Evolutionary conservation across 2,888 invertebrate genomes (phyloP), one percentile per base, ranked within the genome.

Genomic region (Hemithea aestivaria): DNA sequence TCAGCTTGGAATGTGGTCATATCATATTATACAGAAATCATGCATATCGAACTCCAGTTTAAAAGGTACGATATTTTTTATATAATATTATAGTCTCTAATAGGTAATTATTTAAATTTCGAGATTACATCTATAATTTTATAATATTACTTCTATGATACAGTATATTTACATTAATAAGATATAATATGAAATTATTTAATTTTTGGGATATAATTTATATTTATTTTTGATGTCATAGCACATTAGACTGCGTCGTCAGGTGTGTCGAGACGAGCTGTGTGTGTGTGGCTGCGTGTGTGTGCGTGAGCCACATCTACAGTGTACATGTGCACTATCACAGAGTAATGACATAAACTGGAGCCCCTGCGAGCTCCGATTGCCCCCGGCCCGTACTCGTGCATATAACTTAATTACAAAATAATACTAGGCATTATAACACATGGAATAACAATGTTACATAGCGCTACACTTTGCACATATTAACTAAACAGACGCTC

Each of bases 311-410:
- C 69, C 77, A 73, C 67, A 73, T 65, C 62, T 50, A 58, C 16
- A 16, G 16, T 16, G 5, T 53, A 67, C 31, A 72, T 74, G 83
- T 78, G 83, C 83, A 74, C 72, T 87, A 87, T 87, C 87, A 87
- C 87, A 87, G 87, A 85, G 84, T 84, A 82, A 42, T 80, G 85
- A 85, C 84, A 81, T 83, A 73, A 76, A 80, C 74, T 70, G 82
- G 85, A 77, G 73, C 80, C 69, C 79, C 45, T 42, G 46, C 40
- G 67, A 74, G 73, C 75, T 66, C 78, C 84, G 73, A 87, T 85
- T 87, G 85, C 85, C 85, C 82, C 87, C 69, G 81, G 82, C 87
- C 85, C 85, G 81, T 81, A 81, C 77, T 80, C 83, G 67, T 78
- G 78, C 70, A 71, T 73, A 76, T 76, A 82, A 81, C 64, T 82